Evolutionary conservation across 2,888 invertebrate genomes (phyloP).

Genomic region (Agrotis segetum): DNA sequence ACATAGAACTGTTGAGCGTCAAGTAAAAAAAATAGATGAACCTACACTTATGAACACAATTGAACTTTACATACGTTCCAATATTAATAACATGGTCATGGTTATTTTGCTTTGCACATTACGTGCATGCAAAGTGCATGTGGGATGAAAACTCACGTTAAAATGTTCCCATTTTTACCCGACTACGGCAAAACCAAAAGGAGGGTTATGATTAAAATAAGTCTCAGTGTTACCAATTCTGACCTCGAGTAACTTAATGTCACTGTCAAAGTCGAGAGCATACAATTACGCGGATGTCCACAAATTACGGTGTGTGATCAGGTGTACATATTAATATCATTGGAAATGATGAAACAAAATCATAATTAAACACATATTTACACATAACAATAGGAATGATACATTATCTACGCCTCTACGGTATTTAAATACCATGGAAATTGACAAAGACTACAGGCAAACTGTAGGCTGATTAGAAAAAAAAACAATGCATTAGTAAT

Average conservation of each 20-base stretch:
- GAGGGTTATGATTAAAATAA: too few species aligned
- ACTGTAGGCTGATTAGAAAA: neutral
- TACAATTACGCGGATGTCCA: neutral
- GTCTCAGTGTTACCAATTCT: neutral
- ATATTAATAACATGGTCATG: conserved; percentile 46
- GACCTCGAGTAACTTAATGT: neutral
- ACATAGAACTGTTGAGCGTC: conserved; percentile 5
- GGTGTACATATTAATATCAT: neutral
- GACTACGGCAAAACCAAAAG: too few species aligned
- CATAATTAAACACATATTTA: conserved; percentile 1
- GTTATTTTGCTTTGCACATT: conserved; percentile 7
- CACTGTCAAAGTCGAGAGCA: conserved; percentile 31
- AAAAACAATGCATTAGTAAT: conserved; percentile 7
- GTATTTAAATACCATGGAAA: conserved; percentile 4
- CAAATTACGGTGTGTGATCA: conserved; percentile 16
- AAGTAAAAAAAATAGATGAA: conserved; percentile 24
- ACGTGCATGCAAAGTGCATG: conserved; percentile 4
- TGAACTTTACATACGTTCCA: neutral
- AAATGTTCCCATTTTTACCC: neutral
- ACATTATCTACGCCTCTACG: neutral
- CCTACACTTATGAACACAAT: conserved; percentile 39
- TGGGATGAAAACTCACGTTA: neutral
- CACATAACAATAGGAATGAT: neutral
- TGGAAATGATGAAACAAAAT: neutral
- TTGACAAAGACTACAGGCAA: neutral